Conservation (phyloP, 2,888 invertebrate species). For the Argyresthia goedartella region DNA sequence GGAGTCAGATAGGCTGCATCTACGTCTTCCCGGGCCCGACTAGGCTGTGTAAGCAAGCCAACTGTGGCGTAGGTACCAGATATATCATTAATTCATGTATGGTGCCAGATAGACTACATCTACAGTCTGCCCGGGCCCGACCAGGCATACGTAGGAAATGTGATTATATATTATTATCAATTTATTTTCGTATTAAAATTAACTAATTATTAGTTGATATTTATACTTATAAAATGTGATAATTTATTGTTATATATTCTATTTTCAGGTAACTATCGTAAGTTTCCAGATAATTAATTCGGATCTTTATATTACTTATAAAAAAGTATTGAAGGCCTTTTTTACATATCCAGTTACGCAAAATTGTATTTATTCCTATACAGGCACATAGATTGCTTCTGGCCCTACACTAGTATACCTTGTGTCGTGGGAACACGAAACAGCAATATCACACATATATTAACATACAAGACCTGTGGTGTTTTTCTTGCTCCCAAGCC, state of each 20-base stretch:
- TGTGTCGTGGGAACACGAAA: no score
- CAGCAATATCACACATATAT: no score
- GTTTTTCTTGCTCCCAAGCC: no score
- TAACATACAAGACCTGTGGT: no score
- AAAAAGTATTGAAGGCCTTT: no score
- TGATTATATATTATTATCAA: neutral
- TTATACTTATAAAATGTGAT: no score
- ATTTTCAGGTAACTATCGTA: neutral
- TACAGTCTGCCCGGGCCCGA: slow-evolving; percentile 49
- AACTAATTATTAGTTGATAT: neutral
- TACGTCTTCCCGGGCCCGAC: slow-evolving; percentile 47
- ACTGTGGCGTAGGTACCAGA: neutral
- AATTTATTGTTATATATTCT: neutral
- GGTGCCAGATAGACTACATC: slow-evolving; percentile 58
- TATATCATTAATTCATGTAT: no score
- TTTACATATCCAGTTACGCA: no score
- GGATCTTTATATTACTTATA: neutral
- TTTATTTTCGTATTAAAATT: no score
- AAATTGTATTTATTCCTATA: no score
- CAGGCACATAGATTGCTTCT: no score
- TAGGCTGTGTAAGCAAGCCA: slow-evolving; percentile 31
- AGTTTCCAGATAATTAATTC: neutral
- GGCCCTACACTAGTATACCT: no score
- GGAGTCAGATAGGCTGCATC: slow-evolving; percentile 58
- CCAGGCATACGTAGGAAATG: slow-evolving; percentile 24